Evolutionary conservation across 1,140 invertebrate genomes (phyloP), one percentile per base, ranked within the genome.

Genomic region (Neoseiulus cucumeris): DNA sequence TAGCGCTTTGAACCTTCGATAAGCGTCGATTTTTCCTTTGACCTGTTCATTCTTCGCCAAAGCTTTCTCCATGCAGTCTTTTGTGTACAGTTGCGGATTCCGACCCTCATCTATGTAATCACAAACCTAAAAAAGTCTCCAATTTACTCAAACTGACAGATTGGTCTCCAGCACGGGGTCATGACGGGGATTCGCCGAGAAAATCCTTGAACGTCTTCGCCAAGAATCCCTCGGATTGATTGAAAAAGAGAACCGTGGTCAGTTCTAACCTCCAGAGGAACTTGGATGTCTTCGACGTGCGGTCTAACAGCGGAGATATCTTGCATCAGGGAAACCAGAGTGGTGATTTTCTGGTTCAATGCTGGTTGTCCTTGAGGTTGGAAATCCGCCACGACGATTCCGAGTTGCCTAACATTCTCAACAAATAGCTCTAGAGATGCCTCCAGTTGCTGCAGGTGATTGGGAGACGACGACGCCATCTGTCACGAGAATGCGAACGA

Each of bases 21-120:
- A 74, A 28, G 74, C 73, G 68, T 80, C 78, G 55, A 79, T 79
- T 71, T 80, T 79, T 64, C 79, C 78, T 69, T 80, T 80, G 6
- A 82, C 79, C 72, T 79, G 76, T 73, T 83, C 94, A 79, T 99
- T 99, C 73, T 97, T 97, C 1, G 87, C 86, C 67, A 98, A 76
- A 0, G 94, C 93, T 75, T 96, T 95, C 74, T 98, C 94, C 72
- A 99, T 91, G 71, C 93, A 97, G 74, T 98, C 93, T 79, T 97
- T 98, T 9, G 95, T 98, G 72, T 97, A 99, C 0, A 98, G 77
- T 70, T 98, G 92, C 7, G 95, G 95, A 79, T 98, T 99, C 71
- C 92, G 85, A 5, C 94, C 94, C 80, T 94, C 87, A 75, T 99
- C 95, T 71, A 99, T 96, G 72, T 97, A 97, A 71, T 59, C 51